A percentile compares a stretch with the other conserved stretches of the same genome.
Evolutionary conservation across 2,797 vertebrate species (phyloP).

Genomic region (Poeciliopsis turneri): DNA sequence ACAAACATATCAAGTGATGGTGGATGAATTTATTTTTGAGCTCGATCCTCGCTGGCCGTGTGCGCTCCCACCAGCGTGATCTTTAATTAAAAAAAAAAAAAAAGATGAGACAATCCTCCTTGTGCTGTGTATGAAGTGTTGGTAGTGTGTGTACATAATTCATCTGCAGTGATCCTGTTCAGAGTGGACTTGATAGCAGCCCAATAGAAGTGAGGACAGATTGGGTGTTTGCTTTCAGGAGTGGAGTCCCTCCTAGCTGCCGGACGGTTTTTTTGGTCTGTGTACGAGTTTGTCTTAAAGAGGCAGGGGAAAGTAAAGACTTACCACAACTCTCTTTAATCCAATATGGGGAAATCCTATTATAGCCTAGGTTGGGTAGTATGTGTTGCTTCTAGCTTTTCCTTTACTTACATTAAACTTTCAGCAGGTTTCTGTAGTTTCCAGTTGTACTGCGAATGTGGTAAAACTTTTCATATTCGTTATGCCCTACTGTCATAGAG

Average conservation of each 20-base stretch:
- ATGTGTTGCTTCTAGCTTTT: conserved; percentile 19
- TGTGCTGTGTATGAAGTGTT: conserved; percentile 37
- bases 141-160: conserved; percentile 40
- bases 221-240: conserved; percentile 10
- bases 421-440: conserved; percentile 27
- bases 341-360: conserved; percentile 68
- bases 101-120: conserved; percentile 19
- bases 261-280: conserved; percentile 10
- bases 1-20: conserved; percentile 54
- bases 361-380: conserved; percentile 49
- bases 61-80: conserved; percentile 13
- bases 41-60: conserved; percentile 14
- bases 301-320: conserved; percentile 35
- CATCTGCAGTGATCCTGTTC: conserved; percentile 32
- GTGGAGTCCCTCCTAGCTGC: conserved; percentile 8
- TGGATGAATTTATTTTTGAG: conserved; percentile 13
- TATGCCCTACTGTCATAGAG: conserved; percentile 6
- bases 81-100: background rate
- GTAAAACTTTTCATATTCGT: conserved; percentile 13
- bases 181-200: conserved; percentile 21
- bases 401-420: conserved; percentile 24
- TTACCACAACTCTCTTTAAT: conserved; percentile 65
- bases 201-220: conserved; percentile 6
- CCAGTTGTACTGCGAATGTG: conserved; percentile 13
- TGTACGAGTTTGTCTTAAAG: conserved; percentile 3